A percentile compares a stretch with the other conserved stretches of the same genome.
Conservation (phyloP, 2,113 vertebrate species). For the Amphiprion ocellaris region DNA sequence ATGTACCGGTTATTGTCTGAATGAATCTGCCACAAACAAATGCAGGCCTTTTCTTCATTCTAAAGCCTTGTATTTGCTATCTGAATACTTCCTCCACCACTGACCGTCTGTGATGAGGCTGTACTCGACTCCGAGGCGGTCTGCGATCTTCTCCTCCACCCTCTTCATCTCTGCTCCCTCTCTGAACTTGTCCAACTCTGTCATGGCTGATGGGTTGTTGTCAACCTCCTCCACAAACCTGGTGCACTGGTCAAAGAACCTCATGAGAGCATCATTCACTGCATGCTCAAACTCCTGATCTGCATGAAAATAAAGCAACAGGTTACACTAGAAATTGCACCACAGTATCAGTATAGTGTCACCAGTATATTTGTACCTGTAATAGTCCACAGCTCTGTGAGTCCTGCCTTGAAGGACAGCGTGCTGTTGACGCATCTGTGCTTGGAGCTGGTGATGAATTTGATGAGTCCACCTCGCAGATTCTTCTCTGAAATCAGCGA, state of each 20-base stretch:
- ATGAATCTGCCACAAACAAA: too few relatives aligned
- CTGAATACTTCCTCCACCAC: too few relatives aligned
- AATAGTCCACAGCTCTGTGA: slow-evolving; percentile 71
- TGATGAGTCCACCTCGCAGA: slow-evolving; percentile 79
- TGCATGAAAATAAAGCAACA: slow-evolving; percentile 39
- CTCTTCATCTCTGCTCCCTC: slow-evolving; percentile 90
- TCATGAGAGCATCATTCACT: slow-evolving; percentile 92
- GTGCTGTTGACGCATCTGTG: slow-evolving; percentile 94
- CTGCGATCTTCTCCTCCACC: slow-evolving; percentile 89
- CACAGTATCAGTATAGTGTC: not conserved
- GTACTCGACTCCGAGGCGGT: slow-evolving; percentile 83
- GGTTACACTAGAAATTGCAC: not conserved
- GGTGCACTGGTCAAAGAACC: slow-evolving; percentile 92
- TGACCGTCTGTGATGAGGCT: slow-evolving; percentile 84
- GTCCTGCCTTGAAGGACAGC: slow-evolving; percentile 86
- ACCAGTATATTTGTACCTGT: slow-evolving; percentile 32
- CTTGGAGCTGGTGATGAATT: slow-evolving; percentile 92
- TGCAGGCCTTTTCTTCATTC: too few relatives aligned
- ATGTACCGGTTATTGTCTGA: too few relatives aligned
- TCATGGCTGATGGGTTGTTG: slow-evolving; percentile 70
- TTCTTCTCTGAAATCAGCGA: slow-evolving; percentile 84
- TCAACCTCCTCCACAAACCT: slow-evolving; percentile 90
- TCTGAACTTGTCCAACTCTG: slow-evolving; percentile 89
- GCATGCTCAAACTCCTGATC: slow-evolving; percentile 81
- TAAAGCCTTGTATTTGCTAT: too few relatives aligned